These are phyloP conservation scores for Lasioglossum albipes DNA, from an alignment of 1,140 invertebrate genomes.

Conservation along the genomic window DNA sequence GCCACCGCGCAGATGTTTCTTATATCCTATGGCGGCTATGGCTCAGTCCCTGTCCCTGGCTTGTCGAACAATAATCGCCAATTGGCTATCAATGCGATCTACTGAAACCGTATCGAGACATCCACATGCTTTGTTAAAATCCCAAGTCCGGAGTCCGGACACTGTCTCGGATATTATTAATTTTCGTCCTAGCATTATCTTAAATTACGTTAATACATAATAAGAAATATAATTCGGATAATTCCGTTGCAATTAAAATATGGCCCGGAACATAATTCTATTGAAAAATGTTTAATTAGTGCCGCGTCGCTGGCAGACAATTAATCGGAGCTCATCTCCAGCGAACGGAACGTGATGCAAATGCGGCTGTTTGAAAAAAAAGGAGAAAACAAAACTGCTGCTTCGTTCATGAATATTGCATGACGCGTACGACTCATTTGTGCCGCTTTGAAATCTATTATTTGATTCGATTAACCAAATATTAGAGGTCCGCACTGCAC, in stretches of 20 bases:
- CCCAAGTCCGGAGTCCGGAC: not conserved
- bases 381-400: not conserved
- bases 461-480: not conserved
- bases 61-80: constrained; percentile 37
- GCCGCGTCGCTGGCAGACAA: not conserved
- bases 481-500: not conserved
- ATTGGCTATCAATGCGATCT: constrained; percentile 43
- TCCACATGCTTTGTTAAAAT: constrained; percentile 10
- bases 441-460: not conserved
- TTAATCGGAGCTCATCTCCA: not conserved
- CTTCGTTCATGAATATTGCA: not conserved
- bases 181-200: too few species aligned
- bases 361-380: not conserved
- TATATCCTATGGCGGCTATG: constrained; percentile 5
- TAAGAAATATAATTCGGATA: not conserved
- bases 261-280: not conserved
- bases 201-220: not conserved
- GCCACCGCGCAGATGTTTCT: constrained; percentile 25
- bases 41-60: not conserved
- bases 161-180: not conserved
- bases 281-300: not conserved
- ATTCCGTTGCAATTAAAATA: too few species aligned
- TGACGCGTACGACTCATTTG: not conserved
- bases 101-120: constrained; percentile 38
- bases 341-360: not conserved